Evolutionary conservation across 2,113 vertebrate genomes (phyloP).

Genomic region (Callopanchax toddi): DNA sequence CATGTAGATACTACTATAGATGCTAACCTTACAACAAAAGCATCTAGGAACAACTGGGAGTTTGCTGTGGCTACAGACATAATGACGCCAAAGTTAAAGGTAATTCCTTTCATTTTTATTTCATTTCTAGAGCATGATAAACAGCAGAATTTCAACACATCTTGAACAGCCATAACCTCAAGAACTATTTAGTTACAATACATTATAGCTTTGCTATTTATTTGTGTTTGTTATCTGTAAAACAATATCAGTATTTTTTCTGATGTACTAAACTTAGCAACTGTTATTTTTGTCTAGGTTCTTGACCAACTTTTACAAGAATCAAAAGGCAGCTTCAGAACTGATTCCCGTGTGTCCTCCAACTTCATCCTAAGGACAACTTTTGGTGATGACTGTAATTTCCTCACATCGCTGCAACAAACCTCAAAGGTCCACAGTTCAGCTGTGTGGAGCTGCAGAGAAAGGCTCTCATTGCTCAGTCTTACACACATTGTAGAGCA

Average conservation of each 20-base stretch:
- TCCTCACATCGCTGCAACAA: constrained; percentile 77
- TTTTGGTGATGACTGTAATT: constrained; percentile 78
- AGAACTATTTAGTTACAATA: neutral
- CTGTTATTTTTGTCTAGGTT: constrained; percentile 54
- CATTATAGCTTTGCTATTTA: neutral
- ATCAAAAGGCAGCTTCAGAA: constrained; percentile 72
- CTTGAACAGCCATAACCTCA: neutral
- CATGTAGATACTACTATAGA: constrained; percentile 64
- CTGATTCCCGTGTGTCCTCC: constrained; percentile 82
- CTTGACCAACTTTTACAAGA: constrained; percentile 77
- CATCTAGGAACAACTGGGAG: constrained; percentile 86
- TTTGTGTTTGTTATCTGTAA: neutral
- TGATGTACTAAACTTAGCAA: neutral
- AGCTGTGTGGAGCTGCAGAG: constrained; percentile 85
- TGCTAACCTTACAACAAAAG: constrained; percentile 72
- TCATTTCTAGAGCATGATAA: neutral
- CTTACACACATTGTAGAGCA: constrained; percentile 83
- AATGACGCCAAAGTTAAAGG: constrained; percentile 78
- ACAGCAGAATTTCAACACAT: neutral
- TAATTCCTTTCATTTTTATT: constrained; percentile 37
- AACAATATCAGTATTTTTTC: neutral
- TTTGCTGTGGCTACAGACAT: constrained; percentile 56
- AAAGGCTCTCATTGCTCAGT: constrained; percentile 78
- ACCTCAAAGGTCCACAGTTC: constrained; percentile 77
- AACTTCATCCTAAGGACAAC: constrained; percentile 82